Evolutionary conservation across 2,797 vertebrate genomes (phyloP).

Genomic region (Alectoris magna): DNA sequence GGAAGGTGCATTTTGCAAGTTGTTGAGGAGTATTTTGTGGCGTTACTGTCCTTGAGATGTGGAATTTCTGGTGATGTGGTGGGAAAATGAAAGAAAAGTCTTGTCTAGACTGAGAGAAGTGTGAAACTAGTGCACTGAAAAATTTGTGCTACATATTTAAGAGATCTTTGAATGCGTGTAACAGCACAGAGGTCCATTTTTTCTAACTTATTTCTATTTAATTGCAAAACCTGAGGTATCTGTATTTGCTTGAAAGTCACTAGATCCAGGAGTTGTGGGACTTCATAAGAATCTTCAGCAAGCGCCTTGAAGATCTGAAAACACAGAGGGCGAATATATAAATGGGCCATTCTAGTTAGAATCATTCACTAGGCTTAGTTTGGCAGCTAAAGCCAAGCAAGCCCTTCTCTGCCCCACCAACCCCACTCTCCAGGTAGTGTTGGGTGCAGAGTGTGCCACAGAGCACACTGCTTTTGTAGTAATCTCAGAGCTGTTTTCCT

Average conservation of each 20-base stretch:
- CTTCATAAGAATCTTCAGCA: not conserved
- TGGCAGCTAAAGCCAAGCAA: not conserved
- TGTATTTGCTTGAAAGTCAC: not conserved
- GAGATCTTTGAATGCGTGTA: not conserved
- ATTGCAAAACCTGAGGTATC: not conserved
- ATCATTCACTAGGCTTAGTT: not conserved
- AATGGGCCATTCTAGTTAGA: not conserved
- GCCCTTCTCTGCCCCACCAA: not conserved
- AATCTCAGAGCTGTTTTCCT: not conserved
- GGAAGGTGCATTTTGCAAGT: not conserved
- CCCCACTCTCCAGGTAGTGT: not conserved
- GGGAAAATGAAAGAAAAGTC: not conserved
- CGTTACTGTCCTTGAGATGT: not conserved
- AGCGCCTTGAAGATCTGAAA: not conserved
- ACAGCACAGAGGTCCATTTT: not conserved
- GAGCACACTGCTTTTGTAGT: not conserved
- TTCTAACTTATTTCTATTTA: not conserved
- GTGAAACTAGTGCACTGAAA: not conserved
- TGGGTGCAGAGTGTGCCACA: fast-evolving
- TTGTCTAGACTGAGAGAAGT: not conserved
- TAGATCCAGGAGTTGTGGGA: not conserved
- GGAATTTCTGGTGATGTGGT: not conserved
- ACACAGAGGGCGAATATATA: not conserved
- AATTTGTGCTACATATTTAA: not conserved
- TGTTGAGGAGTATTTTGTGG: not conserved